A percentile compares a stretch with the other conserved stretches of the same genome.
Evolutionary conservation across 2,797 vertebrate genomes (phyloP).

Genomic region (Potorous gilbertii): DNA sequence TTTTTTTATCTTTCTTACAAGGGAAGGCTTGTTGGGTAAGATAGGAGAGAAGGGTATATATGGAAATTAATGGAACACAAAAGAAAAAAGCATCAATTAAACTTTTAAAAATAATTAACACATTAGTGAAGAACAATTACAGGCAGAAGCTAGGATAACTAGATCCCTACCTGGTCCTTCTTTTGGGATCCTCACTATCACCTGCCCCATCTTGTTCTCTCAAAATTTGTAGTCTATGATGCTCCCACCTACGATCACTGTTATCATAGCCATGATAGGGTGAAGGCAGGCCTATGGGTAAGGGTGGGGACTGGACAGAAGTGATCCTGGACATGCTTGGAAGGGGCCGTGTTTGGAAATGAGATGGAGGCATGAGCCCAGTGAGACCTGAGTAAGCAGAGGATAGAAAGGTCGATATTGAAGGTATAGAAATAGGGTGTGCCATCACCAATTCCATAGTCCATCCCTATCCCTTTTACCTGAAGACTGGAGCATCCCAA

Average conservation of each 20-base stretch:
- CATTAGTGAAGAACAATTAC: neutral
- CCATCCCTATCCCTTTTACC: constrained; percentile 64
- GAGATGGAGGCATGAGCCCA: constrained; percentile 83
- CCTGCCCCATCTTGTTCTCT: constrained; percentile 49
- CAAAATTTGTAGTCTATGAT: constrained; percentile 60
- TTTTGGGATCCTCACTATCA: constrained; percentile 36
- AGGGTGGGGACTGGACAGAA: neutral
- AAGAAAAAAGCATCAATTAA: neutral
- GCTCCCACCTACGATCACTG: constrained; percentile 59
- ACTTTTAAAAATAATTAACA: neutral
- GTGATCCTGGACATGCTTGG: constrained; percentile 60
- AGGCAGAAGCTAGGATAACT: neutral
- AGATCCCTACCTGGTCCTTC: constrained; percentile 72
- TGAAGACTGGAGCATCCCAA: constrained; percentile 65
- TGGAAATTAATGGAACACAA: neutral
- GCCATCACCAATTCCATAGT: constrained; percentile 2
- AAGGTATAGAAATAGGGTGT: neutral
- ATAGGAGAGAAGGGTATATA: neutral
- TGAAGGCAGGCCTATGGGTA: neutral
- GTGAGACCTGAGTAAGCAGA: constrained; percentile 68
- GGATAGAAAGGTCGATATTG: constrained; percentile 30
- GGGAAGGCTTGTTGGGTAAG: neutral
- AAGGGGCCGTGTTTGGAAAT: constrained; percentile 77
- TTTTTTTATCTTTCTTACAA: neutral
- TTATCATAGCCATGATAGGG: constrained; percentile 41